Conservation (phyloP, 1,140 invertebrate species). For the Aphelenchoides fujianensis region DNA sequence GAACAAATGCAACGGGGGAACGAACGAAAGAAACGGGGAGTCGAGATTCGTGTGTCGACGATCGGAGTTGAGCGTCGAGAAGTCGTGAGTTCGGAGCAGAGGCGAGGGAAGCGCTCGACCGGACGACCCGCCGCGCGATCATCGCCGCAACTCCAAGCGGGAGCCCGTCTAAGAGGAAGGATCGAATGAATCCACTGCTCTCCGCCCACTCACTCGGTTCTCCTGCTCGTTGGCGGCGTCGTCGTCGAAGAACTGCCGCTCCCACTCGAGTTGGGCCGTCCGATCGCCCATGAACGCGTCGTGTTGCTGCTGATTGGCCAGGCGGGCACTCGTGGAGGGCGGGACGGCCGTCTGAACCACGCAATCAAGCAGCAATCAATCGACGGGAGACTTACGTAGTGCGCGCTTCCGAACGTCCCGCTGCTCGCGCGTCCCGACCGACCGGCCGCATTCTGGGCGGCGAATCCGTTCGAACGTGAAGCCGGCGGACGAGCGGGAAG, state of each 20-base stretch:
- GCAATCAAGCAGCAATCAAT: background rate
- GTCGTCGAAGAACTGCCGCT: conserved; percentile 31
- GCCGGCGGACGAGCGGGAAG: conserved; percentile 11
- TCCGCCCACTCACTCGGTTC: background rate
- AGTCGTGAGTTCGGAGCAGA: no score
- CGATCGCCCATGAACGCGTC: conserved; percentile 8
- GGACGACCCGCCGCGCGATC: no score
- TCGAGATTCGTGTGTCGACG: no score
- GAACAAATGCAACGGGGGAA: no score
- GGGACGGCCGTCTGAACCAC: conserved; percentile 8
- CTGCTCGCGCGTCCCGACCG: background rate
- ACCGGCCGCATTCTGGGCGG: background rate
- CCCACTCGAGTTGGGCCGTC: conserved; percentile 23
- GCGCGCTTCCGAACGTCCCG: background rate
- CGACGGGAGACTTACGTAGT: background rate
- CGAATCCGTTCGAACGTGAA: background rate
- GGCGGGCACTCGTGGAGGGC: background rate
- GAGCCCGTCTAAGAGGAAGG: conserved; percentile 11
- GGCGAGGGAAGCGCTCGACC: no score
- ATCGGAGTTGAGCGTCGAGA: no score
- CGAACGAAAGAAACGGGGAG: no score
- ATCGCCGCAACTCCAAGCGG: conserved; percentile 15
- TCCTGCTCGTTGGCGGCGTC: conserved; percentile 13
- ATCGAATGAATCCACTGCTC: background rate
- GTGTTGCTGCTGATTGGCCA: background rate